phyloP scores from a whole-genome alignment of 2,797 vertebrate species.

The Cryptoblepharus egeriae region DNA sequence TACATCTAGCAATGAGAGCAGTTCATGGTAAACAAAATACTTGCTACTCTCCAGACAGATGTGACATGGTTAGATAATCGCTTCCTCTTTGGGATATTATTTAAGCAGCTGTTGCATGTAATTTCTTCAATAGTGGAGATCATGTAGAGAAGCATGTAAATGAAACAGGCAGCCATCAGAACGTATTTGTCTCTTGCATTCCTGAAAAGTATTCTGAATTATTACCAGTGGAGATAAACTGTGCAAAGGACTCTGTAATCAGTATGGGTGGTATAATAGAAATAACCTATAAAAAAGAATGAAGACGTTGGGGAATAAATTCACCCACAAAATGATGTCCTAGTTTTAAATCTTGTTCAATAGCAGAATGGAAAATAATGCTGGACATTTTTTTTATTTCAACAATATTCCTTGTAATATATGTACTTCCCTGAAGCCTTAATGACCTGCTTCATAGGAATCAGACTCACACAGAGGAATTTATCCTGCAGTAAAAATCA shows the following conservation, averaged over 20 bases:
- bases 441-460: background rate
- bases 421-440: background rate
- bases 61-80: conserved; percentile 18
- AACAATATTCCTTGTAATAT: background rate
- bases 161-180: conserved; percentile 41
- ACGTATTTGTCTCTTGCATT: conserved; percentile 42
- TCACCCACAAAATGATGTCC: background rate
- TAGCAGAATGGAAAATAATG: background rate
- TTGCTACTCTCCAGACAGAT: conserved; percentile 17
- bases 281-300: conserved; percentile 40
- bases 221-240: conserved; percentile 18
- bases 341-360: background rate
- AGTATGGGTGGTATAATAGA: background rate
- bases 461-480: background rate
- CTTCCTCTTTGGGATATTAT: conserved; percentile 29
- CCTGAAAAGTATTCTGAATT: conserved; percentile 40
- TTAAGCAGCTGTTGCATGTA: conserved; percentile 50
- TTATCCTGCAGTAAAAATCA: background rate
- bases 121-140: conserved; percentile 22
- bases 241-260: conserved; percentile 9
- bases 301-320: background rate
- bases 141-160: conserved; percentile 34
- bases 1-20: background rate
- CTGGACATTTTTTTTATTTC: background rate
- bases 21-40: conserved; percentile 15